A percentile compares a stretch with the other conserved stretches of the same genome.
phyloP scores from a whole-genome alignment of 53 echinoderm and acorn worm genomes.

The Mesocentrotus franciscanus region DNA sequence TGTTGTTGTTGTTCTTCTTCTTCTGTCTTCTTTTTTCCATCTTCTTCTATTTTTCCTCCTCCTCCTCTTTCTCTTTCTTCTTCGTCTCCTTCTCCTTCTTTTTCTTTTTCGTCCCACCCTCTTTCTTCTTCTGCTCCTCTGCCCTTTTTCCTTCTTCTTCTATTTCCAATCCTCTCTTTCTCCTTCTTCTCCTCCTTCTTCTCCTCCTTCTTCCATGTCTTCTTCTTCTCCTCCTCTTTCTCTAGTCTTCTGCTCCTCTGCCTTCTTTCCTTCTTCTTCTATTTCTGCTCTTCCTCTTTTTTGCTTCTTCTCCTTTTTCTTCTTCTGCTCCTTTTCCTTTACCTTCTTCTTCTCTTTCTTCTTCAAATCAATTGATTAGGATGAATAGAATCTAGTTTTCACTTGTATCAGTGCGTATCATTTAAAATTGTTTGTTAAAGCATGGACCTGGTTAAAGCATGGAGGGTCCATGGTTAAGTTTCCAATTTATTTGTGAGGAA shows the following conservation, averaged over 20 bases:
- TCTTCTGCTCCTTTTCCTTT: neutral
- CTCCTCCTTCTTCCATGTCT: neutral
- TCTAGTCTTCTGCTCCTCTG: neutral
- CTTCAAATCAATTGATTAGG: neutral
- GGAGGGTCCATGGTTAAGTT: no score
- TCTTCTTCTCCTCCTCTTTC: constrained; percentile 19
- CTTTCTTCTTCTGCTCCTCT: neutral
- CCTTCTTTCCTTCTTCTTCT: neutral
- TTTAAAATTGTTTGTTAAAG: no score
- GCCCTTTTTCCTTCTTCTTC: constrained; percentile 22
- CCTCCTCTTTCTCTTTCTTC: neutral
- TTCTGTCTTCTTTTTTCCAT: neutral
- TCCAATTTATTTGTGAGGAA: no score
- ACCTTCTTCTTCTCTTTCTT: neutral
- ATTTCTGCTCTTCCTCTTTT: neutral
- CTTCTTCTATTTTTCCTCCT: neutral
- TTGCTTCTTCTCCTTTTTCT: neutral
- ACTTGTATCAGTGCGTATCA: no score
- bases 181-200: neutral
- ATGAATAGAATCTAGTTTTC: no score
- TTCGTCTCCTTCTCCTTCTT: neutral
- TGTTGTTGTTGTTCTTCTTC: neutral
- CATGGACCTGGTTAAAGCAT: no score
- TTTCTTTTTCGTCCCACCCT: neutral
- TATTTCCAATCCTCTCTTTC: constrained; percentile 38